Conservation (phyloP, 2,888 invertebrate genomes). For the Plutella xylostella region DNA sequence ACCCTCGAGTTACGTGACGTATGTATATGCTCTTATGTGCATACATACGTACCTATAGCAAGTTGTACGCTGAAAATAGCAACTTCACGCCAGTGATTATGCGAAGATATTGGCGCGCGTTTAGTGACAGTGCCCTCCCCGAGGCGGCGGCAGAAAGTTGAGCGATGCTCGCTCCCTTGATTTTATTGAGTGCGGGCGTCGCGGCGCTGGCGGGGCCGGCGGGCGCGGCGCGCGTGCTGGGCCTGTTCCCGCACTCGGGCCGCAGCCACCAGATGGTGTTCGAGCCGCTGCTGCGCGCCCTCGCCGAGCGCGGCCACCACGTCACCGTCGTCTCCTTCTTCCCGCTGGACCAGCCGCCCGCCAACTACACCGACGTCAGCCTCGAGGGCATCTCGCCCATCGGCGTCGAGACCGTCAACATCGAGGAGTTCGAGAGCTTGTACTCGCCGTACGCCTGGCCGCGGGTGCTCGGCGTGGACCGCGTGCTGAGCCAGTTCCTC, state of each 20-base stretch:
- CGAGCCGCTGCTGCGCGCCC: conserved; percentile 60
- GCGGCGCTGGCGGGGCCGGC: conserved; percentile 29
- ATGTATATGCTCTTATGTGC: neutral
- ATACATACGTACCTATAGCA: neutral
- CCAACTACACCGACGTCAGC: conserved; percentile 53
- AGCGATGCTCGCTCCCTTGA: conserved; percentile 32
- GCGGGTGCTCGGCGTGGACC: conserved; percentile 31
- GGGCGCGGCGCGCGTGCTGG: conserved; percentile 61
- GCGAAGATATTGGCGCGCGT: conserved; percentile 3
- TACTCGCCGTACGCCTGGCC: conserved; percentile 24
- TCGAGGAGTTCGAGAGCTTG: conserved; percentile 31
- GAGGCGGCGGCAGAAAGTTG: conserved; percentile 20
- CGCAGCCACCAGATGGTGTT: conserved; percentile 75
- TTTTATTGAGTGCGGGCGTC: conserved; percentile 24
- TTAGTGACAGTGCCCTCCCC: neutral
- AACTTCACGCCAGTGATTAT: conserved; percentile 1
- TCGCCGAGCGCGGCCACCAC: conserved; percentile 71
- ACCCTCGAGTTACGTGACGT: neutral
- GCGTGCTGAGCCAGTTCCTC: conserved; percentile 28
- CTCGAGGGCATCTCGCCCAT: conserved; percentile 44
- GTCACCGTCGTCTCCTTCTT: conserved; percentile 72
- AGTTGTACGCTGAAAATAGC: conserved; percentile 7
- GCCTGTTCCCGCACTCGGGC: conserved; percentile 69
- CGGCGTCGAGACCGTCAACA: conserved; percentile 43
- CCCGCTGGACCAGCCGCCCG: conserved; percentile 54